These are phyloP conservation scores for Didymodactylos carnosus DNA, from an alignment of 2,888 invertebrate species.

Conservation along the genomic window DNA sequence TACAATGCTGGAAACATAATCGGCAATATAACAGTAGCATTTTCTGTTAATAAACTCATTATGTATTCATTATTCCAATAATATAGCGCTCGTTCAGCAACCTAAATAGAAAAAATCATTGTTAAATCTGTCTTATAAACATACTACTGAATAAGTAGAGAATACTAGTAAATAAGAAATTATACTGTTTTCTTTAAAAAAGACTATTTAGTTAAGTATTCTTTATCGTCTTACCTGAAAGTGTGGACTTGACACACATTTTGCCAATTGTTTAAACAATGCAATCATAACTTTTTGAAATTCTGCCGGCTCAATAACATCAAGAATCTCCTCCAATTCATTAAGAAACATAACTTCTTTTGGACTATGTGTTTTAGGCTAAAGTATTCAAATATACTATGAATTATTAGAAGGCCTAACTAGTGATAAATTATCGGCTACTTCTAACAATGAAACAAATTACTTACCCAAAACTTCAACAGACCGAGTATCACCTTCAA, in stretches of 20 bases:
- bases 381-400: too few relatives aligned
- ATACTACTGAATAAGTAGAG: background rate
- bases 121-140: background rate
- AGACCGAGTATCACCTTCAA: slow-evolving; percentile 76
- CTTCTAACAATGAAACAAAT: too few relatives aligned
- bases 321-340: slow-evolving; percentile 94
- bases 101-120: background rate
- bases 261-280: slow-evolving; percentile 88
- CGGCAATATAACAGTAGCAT: slow-evolving; percentile 90
- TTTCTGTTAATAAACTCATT: slow-evolving; percentile 93
- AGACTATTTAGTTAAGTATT: too few relatives aligned
- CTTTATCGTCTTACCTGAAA: too few relatives aligned
- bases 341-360: slow-evolving; percentile 99
- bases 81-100: slow-evolving; percentile 86
- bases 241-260: slow-evolving; percentile 97
- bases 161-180: too few relatives aligned
- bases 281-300: slow-evolving; percentile 95
- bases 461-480: slow-evolving; percentile 95
- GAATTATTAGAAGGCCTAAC: too few relatives aligned
- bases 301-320: slow-evolving; percentile 96
- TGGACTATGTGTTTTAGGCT: slow-evolving; percentile 98
- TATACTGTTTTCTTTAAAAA: too few relatives aligned
- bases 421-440: too few relatives aligned
- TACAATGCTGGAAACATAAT: slow-evolving; percentile 99
- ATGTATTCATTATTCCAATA: slow-evolving; percentile 99